Evolutionary conservation across 2,113 vertebrate genomes (phyloP), one percentile per base, ranked within the genome.

Genomic region (Pipa parva): DNA sequence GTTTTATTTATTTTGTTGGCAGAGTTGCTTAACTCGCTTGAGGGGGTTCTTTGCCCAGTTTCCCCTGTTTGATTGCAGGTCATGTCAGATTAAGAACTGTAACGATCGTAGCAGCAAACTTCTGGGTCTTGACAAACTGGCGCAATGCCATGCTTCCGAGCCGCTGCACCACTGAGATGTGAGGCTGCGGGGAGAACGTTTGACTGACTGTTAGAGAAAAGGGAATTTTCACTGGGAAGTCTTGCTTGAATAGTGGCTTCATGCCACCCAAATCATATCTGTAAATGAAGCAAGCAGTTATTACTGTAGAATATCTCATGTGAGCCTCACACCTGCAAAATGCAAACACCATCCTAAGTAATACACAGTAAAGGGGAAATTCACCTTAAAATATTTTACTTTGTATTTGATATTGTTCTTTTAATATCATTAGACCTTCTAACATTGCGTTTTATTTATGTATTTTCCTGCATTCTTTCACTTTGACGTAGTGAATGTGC

Each of bases 1-100:
- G 28, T 37, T 39, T 63, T 63, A 59, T 71, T 58, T 24, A 12
- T 77, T 78, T 81, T 73, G 33, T 31, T 71, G 69, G 33, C 60
- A 70, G 13, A 31, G 73, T 76, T 46, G 25, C 31, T 50, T 65
- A 62, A 36, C 21, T 25, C 42, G 46, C 31, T 51, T 26, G 45
- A 25, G 39, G 54, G 48, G 55, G 36, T 55, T 33, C 59, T 26
- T 6, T 27, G 21, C 27, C 58, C 28, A 60, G 48, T 24, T 7
- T 18, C 20, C 39, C 63, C 2, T 63, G 20, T 29, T 57, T 49
- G 71, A 63, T 22, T 28, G 28, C 51, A 20, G 72, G 54, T 72
- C 27, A 70, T 17, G 27, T 73, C 58, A 60, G 51, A 59, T 73
- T 63, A 75, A 63, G 59, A 71, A 65, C 37, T 26, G 11, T 37